Percentiles rank a stretch among this genome's conserved stretches.
phyloP scores from a whole-genome alignment of 2,888 invertebrate genomes.

The Schrankia costaestrigalis region DNA sequence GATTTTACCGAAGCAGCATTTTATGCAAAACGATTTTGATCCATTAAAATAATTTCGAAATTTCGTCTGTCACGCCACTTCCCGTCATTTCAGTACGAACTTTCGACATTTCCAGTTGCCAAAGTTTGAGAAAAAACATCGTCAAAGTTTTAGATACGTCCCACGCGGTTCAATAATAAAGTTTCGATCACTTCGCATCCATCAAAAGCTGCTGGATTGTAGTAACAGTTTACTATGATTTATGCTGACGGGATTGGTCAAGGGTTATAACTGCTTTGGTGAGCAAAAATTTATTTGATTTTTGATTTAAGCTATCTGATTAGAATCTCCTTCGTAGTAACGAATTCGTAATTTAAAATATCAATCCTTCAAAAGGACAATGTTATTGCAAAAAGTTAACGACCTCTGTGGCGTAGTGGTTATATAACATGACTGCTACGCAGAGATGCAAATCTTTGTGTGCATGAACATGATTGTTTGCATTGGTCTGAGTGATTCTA shows the following conservation, averaged over 20 bases:
- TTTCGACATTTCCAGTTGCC: conserved; percentile 26
- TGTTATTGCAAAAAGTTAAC: too few relatives aligned
- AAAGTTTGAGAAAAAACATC: conserved; percentile 38
- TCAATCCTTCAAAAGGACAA: too few relatives aligned
- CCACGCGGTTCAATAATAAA: conserved; percentile 45
- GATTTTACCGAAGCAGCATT: conserved; percentile 4
- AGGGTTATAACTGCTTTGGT: too few relatives aligned
- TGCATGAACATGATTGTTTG: too few relatives aligned
- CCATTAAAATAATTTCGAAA: conserved; percentile 26
- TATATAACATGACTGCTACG: too few relatives aligned
- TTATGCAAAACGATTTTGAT: conserved; percentile 16
- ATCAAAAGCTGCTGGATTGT: conserved; percentile 43
- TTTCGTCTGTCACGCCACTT: conserved; percentile 23
- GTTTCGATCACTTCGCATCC: conserved; percentile 50
- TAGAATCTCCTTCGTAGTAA: too few relatives aligned
- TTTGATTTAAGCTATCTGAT: too few relatives aligned
- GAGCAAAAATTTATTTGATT: too few relatives aligned
- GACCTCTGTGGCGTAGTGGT: too few relatives aligned
- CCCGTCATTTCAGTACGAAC: conserved; percentile 29
- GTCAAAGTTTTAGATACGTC: conserved; percentile 34
- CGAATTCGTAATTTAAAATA: too few relatives aligned
- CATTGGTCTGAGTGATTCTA: too few relatives aligned
- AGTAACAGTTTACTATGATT: conserved; percentile 20
- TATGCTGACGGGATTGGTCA: conserved; percentile 10
- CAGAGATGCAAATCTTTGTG: too few relatives aligned